phyloP scores from a whole-genome alignment of 2,113 vertebrate genomes.

The Lanius collurio region DNA sequence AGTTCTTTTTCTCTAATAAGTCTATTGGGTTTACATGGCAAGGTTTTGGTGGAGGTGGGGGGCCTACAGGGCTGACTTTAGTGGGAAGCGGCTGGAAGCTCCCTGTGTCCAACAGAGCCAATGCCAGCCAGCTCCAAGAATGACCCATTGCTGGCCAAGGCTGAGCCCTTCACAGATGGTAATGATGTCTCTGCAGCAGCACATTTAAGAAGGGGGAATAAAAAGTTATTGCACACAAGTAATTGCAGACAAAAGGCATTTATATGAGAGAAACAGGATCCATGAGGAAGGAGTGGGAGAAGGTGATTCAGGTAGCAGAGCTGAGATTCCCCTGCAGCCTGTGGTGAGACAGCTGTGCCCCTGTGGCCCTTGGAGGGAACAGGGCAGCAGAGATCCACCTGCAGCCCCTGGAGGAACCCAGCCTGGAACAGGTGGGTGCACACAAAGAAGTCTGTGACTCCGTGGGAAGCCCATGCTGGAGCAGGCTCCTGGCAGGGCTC shows the following conservation, averaged over 20 bases:
- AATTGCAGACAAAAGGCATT: neutral
- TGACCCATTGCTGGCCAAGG: neutral
- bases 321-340: neutral
- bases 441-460: neutral
- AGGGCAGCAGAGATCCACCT: neutral
- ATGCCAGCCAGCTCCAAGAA: neutral
- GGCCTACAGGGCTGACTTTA: neutral
- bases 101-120: neutral
- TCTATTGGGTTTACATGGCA: neutral
- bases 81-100: neutral
- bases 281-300: neutral
- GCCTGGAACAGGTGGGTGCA: neutral
- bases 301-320: neutral
- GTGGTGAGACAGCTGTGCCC: neutral
- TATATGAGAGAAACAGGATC: neutral
- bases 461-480: neutral
- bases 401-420: neutral
- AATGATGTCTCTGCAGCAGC: neutral
- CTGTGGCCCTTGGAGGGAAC: neutral
- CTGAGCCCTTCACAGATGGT: neutral
- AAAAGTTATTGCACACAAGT: neutral
- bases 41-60: neutral
- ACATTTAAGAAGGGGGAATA: accelerated
- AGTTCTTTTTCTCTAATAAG: neutral
- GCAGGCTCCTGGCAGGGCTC: neutral